Evolutionary conservation across 1,140 invertebrate species (phyloP).

Genomic region (Drosophila neocordata): DNA sequence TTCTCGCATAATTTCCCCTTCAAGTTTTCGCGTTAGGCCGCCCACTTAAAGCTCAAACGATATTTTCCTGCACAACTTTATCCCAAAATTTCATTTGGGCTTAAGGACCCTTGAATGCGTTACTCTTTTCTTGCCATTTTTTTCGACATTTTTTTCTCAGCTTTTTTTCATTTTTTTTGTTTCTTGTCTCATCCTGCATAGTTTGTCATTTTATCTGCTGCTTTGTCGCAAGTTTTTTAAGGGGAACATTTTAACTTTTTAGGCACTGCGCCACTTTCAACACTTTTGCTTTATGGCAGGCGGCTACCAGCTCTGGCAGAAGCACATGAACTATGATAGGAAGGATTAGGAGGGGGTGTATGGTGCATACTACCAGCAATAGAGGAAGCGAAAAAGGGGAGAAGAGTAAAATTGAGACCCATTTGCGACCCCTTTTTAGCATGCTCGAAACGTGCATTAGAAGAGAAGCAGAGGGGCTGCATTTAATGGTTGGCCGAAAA

Average conservation of each 20-base stretch:
- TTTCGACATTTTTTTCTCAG: conserved; percentile 27
- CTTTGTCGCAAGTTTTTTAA: conserved; percentile 53
- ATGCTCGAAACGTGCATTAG: conserved; percentile 42
- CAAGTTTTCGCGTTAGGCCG: conserved; percentile 21
- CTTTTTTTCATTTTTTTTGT: conserved; percentile 30
- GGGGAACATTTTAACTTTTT: conserved; percentile 54
- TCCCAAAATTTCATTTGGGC: conserved; percentile 34
- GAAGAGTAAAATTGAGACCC: conserved; percentile 17
- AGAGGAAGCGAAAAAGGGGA: not conserved
- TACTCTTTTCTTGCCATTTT: conserved; percentile 33
- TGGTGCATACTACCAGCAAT: not conserved
- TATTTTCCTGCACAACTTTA: conserved; percentile 42
- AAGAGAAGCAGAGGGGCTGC: conserved; percentile 51
- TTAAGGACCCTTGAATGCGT: conserved; percentile 19
- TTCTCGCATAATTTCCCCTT: conserved; percentile 28
- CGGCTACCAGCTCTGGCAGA: not conserved
- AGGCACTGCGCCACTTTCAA: conserved; percentile 66
- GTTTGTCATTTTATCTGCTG: conserved; percentile 54
- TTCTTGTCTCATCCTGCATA: conserved; percentile 25
- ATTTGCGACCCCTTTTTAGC: conserved; percentile 63
- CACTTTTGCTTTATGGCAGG: conserved; percentile 64
- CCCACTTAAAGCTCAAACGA: conserved; percentile 36
- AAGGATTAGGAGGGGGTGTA: not conserved
- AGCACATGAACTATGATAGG: not conserved
- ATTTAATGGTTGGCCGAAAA: conserved; percentile 65